A percentile compares a stretch with the other conserved stretches of the same genome.
Evolutionary conservation across 2,113 vertebrate species (phyloP).

Genomic region (Stigmatopora nigra): DNA sequence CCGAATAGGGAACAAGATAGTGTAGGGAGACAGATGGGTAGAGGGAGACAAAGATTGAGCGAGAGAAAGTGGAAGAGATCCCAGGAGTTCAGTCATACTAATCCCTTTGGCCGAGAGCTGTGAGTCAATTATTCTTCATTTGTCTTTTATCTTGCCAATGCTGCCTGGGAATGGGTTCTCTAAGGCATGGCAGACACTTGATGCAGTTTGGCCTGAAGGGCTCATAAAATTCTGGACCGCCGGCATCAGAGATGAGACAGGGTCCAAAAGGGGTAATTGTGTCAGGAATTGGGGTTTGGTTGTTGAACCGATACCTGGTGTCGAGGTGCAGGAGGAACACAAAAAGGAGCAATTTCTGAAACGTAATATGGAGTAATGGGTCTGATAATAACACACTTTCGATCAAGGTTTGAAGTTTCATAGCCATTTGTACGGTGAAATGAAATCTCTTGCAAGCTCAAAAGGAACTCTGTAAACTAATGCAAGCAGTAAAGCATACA

Average conservation of each 20-base stretch:
- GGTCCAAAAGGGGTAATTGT: slow-evolving; percentile 45
- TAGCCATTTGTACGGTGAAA: background rate
- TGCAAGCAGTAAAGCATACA: background rate
- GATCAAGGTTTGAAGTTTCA: slow-evolving; percentile 17
- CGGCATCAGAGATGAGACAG: slow-evolving; percentile 12
- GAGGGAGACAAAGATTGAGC: slow-evolving; percentile 43
- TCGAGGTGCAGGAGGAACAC: slow-evolving; percentile 10
- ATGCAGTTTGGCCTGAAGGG: slow-evolving; percentile 55
- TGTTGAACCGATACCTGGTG: slow-evolving; percentile 6
- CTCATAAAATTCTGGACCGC: slow-evolving; percentile 38
- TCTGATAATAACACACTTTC: slow-evolving; percentile 13
- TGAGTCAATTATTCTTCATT: slow-evolving; percentile 70
- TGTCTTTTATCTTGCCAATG: slow-evolving; percentile 61
- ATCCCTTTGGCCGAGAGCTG: slow-evolving; percentile 62
- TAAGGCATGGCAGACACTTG: slow-evolving; percentile 45
- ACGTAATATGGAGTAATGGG: slow-evolving; percentile 10
- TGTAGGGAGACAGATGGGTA: slow-evolving; percentile 33
- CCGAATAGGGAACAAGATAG: slow-evolving; percentile 9
- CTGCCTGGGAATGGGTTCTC: slow-evolving; percentile 50
- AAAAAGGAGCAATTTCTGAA: slow-evolving; percentile 13
- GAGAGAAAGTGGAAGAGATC: slow-evolving; percentile 47
- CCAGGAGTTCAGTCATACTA: slow-evolving; percentile 57
- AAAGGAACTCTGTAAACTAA: background rate
- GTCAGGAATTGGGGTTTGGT: slow-evolving; percentile 48
- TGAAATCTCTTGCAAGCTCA: background rate